Evolutionary conservation across 2,797 vertebrate species (phyloP).

Genomic region (Danio kyathit): DNA sequence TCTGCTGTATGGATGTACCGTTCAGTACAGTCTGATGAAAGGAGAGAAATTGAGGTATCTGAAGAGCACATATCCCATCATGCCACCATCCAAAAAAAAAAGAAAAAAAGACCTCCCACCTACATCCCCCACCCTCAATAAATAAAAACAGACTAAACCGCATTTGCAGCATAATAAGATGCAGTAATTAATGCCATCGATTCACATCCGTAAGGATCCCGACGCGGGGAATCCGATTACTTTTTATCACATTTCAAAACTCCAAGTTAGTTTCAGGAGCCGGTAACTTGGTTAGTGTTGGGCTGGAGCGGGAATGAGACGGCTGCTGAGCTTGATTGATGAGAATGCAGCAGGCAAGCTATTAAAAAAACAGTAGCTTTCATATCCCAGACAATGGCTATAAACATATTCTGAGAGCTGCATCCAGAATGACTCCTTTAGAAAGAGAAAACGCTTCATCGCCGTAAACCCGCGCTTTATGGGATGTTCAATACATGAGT

Average conservation of each 20-base stretch:
- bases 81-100: constrained; percentile 66
- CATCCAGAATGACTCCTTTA: constrained; percentile 86
- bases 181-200: constrained; percentile 98
- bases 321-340: constrained; percentile 93
- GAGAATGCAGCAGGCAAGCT: constrained; percentile 82
- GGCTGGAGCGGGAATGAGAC: constrained; percentile 83
- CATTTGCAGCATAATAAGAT: constrained; percentile 92
- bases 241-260: constrained; percentile 96
- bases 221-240: constrained; percentile 92
- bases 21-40: constrained; percentile 31
- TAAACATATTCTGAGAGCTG: constrained; percentile 83
- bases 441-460: constrained; percentile 72
- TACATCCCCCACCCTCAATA: constrained; percentile 76
- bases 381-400: constrained; percentile 86
- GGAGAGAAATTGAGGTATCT: constrained; percentile 56
- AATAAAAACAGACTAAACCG: constrained; percentile 90
- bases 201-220: constrained; percentile 92
- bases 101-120: constrained; percentile 65
- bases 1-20: constrained; percentile 11
- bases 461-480: constrained; percentile 77
- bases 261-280: constrained; percentile 91
- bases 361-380: constrained; percentile 80
- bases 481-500: constrained; percentile 67
- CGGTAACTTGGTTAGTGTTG: constrained; percentile 91
- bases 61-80: constrained; percentile 5